Base-by-base conservation (phyloP, 92 coral and sea anemone species). In the Micromussa lordhowensis region DNA sequence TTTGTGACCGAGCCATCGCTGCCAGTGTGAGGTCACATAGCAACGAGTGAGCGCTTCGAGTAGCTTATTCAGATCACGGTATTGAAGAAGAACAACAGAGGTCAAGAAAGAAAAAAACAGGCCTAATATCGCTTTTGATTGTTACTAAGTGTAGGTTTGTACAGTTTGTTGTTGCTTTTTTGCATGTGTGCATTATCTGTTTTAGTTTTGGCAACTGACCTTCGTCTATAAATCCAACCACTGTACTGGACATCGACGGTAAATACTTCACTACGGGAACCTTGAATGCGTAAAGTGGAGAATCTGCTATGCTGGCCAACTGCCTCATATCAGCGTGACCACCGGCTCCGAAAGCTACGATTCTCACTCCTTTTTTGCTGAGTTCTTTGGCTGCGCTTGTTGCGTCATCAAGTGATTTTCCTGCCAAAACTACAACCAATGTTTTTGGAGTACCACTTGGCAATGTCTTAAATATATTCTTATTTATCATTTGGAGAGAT, bases 281-380 rank as follows among this genome's bases (percentile, higher is more conserved):
- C 78, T 76, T 94, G 57, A 90, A 82, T 35, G 86, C 94, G 55
- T 88, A 88, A 54, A 88, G 59, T 4, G 87, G 81, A 2, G 94
- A 89, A 29, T 77, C 92, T 51, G 96, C 92, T 78, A 94, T 84
- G 79, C 35, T 72, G 26, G 80, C 90, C 75, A 94, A 69, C 86
- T 94, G 92, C 54, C 79, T 81, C 81, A 61, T 58, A 49, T 89
- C 93, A 40, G 82, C 94, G 28, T 87, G 86, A 24, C 16, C 40
- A 9, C 87, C 93, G 5, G 90, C 63, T 26, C 96, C 96, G 36
- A 94, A 77, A 18, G 93, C 93, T 58, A 94, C 82, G 6, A 93
- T 76, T 61, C 88, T 82, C 16, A 75, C 75, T 16, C 90, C 85
- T 15, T 84, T 73, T 29, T 69, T 82, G 70, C 48, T 84, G n/a